These are phyloP conservation scores for Cerceris ruficornis DNA, from an alignment of 2,888 invertebrate species.

Conservation along the genomic window DNA sequence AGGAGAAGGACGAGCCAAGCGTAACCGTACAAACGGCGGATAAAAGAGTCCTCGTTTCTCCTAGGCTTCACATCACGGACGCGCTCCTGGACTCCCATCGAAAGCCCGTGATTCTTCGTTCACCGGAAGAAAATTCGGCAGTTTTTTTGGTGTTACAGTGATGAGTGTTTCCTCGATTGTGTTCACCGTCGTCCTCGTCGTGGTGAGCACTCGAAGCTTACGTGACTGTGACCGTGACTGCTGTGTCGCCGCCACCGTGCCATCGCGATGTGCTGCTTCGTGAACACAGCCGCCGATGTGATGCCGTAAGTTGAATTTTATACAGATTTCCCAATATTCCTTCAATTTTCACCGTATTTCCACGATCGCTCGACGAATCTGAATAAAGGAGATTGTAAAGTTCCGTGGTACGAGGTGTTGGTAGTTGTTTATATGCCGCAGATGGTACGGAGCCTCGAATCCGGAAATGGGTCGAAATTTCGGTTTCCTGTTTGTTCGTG, in stretches of 20 bases:
- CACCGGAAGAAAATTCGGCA: neutral
- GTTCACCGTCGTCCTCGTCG: conserved; percentile 38
- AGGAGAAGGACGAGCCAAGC: no score
- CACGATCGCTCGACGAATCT: neutral
- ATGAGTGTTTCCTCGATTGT: conserved; percentile 60
- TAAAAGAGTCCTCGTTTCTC: conserved; percentile 20
- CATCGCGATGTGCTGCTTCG: conserved; percentile 38
- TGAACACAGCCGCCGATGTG: conserved; percentile 35
- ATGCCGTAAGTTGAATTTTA: conserved; percentile 61
- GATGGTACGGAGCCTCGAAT: conserved; percentile 51
- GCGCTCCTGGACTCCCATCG: conserved; percentile 4
- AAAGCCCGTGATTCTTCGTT: no score
- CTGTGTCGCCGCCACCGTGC: conserved; percentile 24
- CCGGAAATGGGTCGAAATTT: conserved; percentile 48
- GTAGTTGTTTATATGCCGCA: conserved; percentile 42
- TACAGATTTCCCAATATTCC: neutral
- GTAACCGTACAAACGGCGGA: no score
- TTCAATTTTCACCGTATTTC: neutral
- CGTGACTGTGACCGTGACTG: conserved; percentile 68
- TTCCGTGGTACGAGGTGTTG: neutral
- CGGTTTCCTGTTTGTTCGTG: neutral
- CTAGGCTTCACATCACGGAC: neutral
- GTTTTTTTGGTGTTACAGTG: conserved; percentile 57
- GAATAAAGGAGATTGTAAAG: neutral
- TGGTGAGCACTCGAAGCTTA: conserved; percentile 40